A percentile compares a stretch with the other conserved stretches of the same genome.
phyloP scores from a whole-genome alignment of 2,113 vertebrate species.

The Chelonoidis abingdonii region DNA sequence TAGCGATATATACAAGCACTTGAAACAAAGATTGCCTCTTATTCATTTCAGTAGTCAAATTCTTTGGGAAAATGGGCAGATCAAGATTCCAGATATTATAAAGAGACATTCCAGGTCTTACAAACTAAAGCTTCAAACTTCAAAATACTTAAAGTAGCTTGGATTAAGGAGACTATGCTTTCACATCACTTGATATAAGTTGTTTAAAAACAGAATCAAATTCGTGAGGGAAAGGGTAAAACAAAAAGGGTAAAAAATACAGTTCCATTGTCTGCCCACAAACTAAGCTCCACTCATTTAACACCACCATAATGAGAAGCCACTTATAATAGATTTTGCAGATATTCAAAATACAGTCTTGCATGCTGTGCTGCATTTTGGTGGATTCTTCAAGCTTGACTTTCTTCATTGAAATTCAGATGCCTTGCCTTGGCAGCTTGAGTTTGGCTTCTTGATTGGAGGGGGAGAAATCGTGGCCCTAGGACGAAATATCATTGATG shows the following conservation, averaged over 20 bases:
- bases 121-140: background rate
- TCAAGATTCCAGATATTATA: background rate
- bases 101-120: background rate
- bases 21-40: background rate
- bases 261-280: background rate
- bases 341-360: background rate
- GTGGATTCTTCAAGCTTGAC: background rate
- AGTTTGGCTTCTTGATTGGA: background rate
- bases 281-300: background rate
- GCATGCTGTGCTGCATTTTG: background rate
- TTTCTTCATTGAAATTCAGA: background rate
- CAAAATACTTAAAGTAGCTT: rapidly evolving
- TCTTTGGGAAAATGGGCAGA: background rate
- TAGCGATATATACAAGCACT: background rate
- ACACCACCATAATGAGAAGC: background rate
- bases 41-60: background rate
- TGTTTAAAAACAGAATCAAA: background rate
- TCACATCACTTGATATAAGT: background rate
- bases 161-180: background rate
- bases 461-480: background rate
- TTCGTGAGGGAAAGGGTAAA: background rate
- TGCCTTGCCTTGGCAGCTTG: background rate
- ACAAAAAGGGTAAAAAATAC: background rate
- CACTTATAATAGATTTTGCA: background rate
- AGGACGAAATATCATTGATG: background rate